phyloP scores from a whole-genome alignment of 1,140 invertebrate genomes.

The Papilio helenus region DNA sequence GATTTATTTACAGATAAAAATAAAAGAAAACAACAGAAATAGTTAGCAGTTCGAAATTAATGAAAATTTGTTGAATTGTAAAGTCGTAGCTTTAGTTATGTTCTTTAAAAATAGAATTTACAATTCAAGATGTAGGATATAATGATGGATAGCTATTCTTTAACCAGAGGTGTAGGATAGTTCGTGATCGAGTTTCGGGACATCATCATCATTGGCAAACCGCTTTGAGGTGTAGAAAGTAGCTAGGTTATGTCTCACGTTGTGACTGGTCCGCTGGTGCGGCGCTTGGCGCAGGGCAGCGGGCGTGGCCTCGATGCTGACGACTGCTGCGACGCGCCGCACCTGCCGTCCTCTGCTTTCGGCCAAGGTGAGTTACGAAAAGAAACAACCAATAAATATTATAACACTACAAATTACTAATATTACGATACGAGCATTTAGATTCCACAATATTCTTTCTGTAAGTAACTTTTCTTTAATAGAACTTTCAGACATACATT shows the following conservation, averaged over 20 bases:
- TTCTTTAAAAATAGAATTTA: no score
- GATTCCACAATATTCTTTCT: neutral
- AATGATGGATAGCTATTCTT: neutral
- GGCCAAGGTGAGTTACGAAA: conserved; percentile 65
- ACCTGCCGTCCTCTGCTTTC: conserved; percentile 75
- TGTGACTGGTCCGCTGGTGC: conserved; percentile 82
- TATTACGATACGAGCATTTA: neutral
- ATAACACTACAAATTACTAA: neutral
- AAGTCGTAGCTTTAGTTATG: neutral
- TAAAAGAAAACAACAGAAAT: neutral
- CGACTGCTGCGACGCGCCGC: conserved; percentile 84
- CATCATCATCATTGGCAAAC: conserved; percentile 58
- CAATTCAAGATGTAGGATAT: no score
- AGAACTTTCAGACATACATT: conserved; percentile 26
- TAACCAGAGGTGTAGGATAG: conserved; percentile 16
- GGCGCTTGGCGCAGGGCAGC: conserved; percentile 86
- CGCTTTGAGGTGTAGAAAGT: conserved; percentile 63
- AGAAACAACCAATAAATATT: conserved; percentile 5
- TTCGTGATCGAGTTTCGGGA: conserved; percentile 17
- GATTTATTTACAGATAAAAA: neutral
- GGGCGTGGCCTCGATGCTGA: conserved; percentile 85
- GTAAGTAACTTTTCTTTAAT: neutral
- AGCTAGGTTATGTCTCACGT: conserved; percentile 80
- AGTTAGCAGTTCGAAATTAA: neutral
- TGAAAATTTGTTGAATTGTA: neutral